A percentile compares a stretch with the other conserved stretches of the same genome.
phyloP scores from a whole-genome alignment of 2,888 invertebrate species.

The Conops quadrifasciatus region DNA sequence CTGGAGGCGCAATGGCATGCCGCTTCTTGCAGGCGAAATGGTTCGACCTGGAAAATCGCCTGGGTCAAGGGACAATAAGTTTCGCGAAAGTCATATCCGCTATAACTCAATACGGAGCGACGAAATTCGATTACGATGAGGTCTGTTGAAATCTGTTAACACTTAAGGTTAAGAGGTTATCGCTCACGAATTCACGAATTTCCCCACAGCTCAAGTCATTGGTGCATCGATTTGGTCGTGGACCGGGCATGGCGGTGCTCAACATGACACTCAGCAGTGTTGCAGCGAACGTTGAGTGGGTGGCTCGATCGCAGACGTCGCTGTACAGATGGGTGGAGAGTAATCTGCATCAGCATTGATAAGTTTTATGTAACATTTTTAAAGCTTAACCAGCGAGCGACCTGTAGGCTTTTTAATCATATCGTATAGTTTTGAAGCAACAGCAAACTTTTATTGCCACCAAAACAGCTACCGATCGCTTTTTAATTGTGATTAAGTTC shows the following conservation, averaged over 20 bases:
- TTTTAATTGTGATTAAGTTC: too few relatives aligned
- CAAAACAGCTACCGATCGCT: too few relatives aligned
- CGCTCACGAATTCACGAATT: neutral
- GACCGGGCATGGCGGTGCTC: constrained; percentile 63
- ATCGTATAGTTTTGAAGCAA: too few relatives aligned
- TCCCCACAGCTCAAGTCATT: constrained; percentile 61
- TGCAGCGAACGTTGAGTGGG: constrained; percentile 66
- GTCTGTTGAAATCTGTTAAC: constrained; percentile 46
- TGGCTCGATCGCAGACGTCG: constrained; percentile 62
- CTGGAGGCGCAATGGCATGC: constrained; percentile 66
- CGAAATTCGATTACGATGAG: constrained; percentile 66
- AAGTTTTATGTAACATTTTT: constrained; percentile 31
- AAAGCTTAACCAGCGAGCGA: too few relatives aligned
- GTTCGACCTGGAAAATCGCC: constrained; percentile 63
- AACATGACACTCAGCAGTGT: constrained; percentile 65
- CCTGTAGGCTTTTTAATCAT: too few relatives aligned
- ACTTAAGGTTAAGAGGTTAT: neutral
- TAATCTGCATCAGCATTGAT: constrained; percentile 61
- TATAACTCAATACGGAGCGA: constrained; percentile 66
- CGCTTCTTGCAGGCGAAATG: constrained; percentile 65
- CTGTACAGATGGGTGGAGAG: constrained; percentile 65
- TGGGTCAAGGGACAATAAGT: constrained; percentile 63
- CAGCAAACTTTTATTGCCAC: too few relatives aligned
- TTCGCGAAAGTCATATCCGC: constrained; percentile 66
- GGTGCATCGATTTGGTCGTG: constrained; percentile 65